Percentiles rank a stretch among this genome's conserved stretches.
These are phyloP conservation scores for Pristionchus pacificus DNA, from an alignment of 1,140 invertebrate genomes.

Conservation along the genomic window DNA sequence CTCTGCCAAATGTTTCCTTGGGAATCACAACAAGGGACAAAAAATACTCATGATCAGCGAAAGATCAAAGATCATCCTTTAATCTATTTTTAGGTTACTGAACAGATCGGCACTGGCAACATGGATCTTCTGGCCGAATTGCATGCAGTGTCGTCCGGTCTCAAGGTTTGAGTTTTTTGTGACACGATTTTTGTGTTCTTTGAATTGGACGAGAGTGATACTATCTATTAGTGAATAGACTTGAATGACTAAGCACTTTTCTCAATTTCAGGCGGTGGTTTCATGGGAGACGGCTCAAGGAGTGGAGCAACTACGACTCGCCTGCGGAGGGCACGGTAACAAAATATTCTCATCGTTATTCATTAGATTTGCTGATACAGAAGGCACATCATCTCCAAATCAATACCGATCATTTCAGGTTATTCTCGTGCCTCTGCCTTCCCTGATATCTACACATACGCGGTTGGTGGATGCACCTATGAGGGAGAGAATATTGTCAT, in stretches of 20 bases:
- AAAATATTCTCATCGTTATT: no score
- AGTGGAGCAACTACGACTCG: conserved; percentile 75
- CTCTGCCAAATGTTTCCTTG: no score
- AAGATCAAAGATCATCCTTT: conserved; percentile 42
- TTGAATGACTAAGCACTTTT: no score
- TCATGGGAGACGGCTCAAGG: conserved; percentile 70
- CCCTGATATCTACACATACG: conserved; percentile 74
- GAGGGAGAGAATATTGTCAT: conserved; percentile 90
- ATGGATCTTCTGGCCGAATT: conserved; percentile 65
- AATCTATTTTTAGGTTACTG: conserved; percentile 64
- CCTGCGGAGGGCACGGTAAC: conserved; percentile 82
- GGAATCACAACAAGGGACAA: no score
- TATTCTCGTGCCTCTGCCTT: conserved; percentile 81
- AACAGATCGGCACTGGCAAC: conserved; percentile 74
- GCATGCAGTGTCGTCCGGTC: conserved; percentile 80
- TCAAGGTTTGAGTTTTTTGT: no score
- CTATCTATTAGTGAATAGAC: no score
- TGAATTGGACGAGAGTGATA: no score
- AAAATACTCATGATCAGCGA: no score
- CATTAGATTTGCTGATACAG: no score
- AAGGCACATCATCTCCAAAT: no score
- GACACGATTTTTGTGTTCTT: no score
- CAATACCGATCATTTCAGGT: no score
- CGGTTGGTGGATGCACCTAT: conserved; percentile 81
- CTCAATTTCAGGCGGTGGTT: conserved; percentile 77